Base-by-base conservation (phyloP, 2,113 vertebrate species). In the Laticauda colubrina region DNA sequence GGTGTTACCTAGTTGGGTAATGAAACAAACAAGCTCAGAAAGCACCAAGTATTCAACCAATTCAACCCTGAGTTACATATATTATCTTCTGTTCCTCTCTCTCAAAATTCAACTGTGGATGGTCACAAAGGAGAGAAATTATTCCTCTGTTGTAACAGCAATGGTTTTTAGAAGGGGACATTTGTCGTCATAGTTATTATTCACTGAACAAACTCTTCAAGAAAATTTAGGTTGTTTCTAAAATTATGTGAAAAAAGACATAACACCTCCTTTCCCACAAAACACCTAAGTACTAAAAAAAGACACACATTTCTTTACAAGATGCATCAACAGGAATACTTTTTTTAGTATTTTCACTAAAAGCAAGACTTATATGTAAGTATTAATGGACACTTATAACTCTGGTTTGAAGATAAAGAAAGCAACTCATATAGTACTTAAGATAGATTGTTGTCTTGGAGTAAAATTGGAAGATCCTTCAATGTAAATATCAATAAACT, bases 361-460 rank as follows among this genome's bases (percentile, higher is more conserved):
- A 48, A 11, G 18, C 10, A 91, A 54, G 11, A 89, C 53, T 75
- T 69, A 3, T 3, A 91, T 5, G 51, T n/a, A 24, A 45, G 26
- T 1, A 0, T 10, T 21, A 2, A 20, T 54, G 90, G 91, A 0
- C 57, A 39, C 57, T 48, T 88, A 86, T 69, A 48, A 57, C 21
- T 92, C 45, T 92, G n/a, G 57, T 51, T 64, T 91, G 94, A 39
- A 94, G 54, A 90, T 91, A 93, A 21, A 92, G 54, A 85, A 0
- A 0, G 53, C 21, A 4, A 5, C 94, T 93, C 92, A 48, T 75
- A n/a, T 5, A 85, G 59, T 3, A 12, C 89, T 85, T n/a, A 88
- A 95, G 90, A 48, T 24, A 95, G 88, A 29, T 14, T 85, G 87
- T 34, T 24, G 90, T 24, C 21, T 53, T 85, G 20, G 6, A 90